These are phyloP conservation scores for Xestoiulus laeticollis DNA, from an alignment of 2,888 invertebrate species.

Conservation along the genomic window DNA sequence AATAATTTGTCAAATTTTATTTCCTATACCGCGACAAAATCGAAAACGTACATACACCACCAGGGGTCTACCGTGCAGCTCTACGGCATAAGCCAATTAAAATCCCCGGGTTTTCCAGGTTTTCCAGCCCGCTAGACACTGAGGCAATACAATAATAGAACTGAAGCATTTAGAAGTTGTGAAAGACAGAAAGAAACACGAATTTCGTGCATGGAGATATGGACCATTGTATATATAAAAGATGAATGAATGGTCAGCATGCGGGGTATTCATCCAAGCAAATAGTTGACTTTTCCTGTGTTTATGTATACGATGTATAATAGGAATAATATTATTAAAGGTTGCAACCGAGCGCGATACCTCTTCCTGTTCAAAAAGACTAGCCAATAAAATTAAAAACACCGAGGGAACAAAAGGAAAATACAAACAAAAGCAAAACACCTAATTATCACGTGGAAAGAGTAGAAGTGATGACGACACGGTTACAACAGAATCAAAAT, in stretches of 20 bases:
- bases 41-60: too few relatives aligned
- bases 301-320: slow-evolving; percentile 10
- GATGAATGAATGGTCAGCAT: slow-evolving; percentile 43
- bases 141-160: neutral
- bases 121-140: neutral
- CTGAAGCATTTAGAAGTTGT: neutral
- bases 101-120: neutral
- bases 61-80: neutral
- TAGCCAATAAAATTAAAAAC: slow-evolving; percentile 39
- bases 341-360: slow-evolving; percentile 30
- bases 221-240: slow-evolving; percentile 17
- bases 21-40: too few relatives aligned
- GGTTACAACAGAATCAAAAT: neutral
- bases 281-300: slow-evolving; percentile 38
- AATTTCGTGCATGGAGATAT: slow-evolving; percentile 21
- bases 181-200: neutral
- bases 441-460: slow-evolving; percentile 28
- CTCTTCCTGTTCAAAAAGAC: slow-evolving; percentile 38
- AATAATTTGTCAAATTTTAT: too few relatives aligned
- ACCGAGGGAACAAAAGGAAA: neutral
- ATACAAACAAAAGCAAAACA: slow-evolving; percentile 39
- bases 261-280: slow-evolving; percentile 35
- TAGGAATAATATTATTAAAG: slow-evolving; percentile 41
- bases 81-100: neutral
- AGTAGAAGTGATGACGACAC: slow-evolving; percentile 9